Conservation (phyloP, 2,113 vertebrate species). For the Ailuropoda melanoleuca region DNA sequence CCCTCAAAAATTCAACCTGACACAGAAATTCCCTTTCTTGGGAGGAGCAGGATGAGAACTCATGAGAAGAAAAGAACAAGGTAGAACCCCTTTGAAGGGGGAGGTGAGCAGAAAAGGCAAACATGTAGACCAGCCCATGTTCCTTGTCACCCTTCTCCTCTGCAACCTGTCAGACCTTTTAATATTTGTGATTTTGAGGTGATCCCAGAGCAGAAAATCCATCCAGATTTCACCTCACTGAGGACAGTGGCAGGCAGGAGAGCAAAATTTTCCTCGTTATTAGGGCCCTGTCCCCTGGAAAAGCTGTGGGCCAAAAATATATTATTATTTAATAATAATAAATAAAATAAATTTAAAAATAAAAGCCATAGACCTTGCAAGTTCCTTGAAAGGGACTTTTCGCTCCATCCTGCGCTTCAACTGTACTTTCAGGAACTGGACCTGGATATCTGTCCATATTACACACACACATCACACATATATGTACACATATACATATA, state of each 20-base stretch:
- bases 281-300: not conserved
- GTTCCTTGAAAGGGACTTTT: not conserved
- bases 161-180: not conserved
- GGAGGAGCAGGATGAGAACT: not conserved
- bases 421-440: not conserved
- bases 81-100: not conserved
- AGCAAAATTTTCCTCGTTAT: not conserved
- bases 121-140: accelerated
- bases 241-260: not conserved
- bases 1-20: not conserved
- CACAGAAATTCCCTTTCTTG: accelerated
- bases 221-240: not conserved
- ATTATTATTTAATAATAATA: not conserved
- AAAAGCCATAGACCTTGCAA: not conserved
- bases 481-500: too few species aligned
- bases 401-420: not conserved
- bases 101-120: not conserved
- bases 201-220: not conserved
- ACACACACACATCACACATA: not conserved
- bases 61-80: not conserved
- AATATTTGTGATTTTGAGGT: not conserved
- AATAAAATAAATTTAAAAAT: not conserved
- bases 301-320: not conserved
- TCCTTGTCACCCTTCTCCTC: not conserved
- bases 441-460: not conserved